Evolutionary conservation across 2,797 vertebrate species (phyloP).

Genomic region (Pempheris klunzingeri): DNA sequence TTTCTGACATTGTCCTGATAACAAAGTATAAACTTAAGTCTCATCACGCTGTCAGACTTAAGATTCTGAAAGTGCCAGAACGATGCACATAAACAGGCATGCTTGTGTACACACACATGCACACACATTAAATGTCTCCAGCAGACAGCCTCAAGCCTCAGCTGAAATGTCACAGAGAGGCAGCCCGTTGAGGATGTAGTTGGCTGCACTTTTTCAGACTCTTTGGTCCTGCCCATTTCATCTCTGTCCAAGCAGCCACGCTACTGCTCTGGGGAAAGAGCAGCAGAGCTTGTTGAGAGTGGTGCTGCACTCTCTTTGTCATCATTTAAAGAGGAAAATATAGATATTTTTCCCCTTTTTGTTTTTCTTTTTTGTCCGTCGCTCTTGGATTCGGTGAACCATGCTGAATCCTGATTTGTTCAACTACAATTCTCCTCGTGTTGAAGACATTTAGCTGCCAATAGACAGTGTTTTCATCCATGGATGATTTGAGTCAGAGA

Average conservation of each 20-base stretch:
- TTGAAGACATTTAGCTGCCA: slow-evolving; percentile 48
- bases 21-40: slow-evolving; percentile 15
- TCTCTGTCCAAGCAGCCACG: slow-evolving; percentile 60
- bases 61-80: slow-evolving; percentile 10
- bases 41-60: slow-evolving; percentile 19
- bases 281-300: slow-evolving; percentile 48
- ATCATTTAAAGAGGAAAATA: slow-evolving; percentile 37
- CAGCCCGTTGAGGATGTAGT: slow-evolving; percentile 47
- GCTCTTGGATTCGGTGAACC: slow-evolving; percentile 45
- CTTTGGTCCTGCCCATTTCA: slow-evolving; percentile 59
- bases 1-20: slow-evolving; percentile 10
- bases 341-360: slow-evolving; percentile 14
- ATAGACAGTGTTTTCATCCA: slow-evolving; percentile 60
- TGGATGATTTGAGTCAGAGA: slow-evolving; percentile 48
- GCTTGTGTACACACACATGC: neutral
- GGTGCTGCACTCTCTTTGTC: slow-evolving; percentile 44
- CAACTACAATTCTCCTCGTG: slow-evolving; percentile 41
- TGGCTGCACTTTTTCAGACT: slow-evolving; percentile 64
- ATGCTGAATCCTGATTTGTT: slow-evolving; percentile 49
- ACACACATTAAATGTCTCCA: slow-evolving; percentile 48
- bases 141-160: slow-evolving; percentile 52
- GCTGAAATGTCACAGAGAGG: slow-evolving; percentile 70
- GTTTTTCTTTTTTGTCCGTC: slow-evolving; percentile 14
- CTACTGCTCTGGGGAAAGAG: slow-evolving; percentile 47
- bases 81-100: slow-evolving; percentile 13